Base-by-base conservation (phyloP, 2,888 invertebrate genomes). In the Toxonevra muliebris region DNA sequence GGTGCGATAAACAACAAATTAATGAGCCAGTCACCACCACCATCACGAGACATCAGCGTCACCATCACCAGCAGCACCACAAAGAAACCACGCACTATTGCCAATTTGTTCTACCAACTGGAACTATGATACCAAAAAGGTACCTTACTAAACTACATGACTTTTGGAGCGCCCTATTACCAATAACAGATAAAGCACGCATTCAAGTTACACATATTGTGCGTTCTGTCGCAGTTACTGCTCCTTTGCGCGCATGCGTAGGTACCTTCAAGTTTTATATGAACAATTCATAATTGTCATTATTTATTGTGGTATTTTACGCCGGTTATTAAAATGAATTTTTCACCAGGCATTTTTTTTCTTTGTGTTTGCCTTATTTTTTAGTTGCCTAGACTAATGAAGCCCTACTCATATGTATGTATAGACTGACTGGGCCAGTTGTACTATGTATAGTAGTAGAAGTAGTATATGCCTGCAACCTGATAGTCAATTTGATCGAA, bases 201-300 rank as follows among this genome's bases (percentile, higher is more conserved):
- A 30, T 30, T 7, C 30, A 30, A 30, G 30, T 30, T 30, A 7
- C 30, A 30, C 7, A n/a, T n/a, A n/a, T n/a, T 19, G 55, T 57
- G 17, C 41, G n/a, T 1, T 43, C 12, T 45, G 12, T 42, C 13
- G 20, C 55, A 45, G 15, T 17, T 30, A 7, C 30, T 30, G 30
- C 30, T 30, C 7, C 30, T 30, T 30, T 41, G 20, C 15, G 41
- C 54, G 55, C 64, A 60, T 19, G 64, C 42, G 53, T 15, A 41
- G n/a, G 8, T 11, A 43, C 40, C 41, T 20, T 5, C 17, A 5
- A 41, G 13, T 61, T 30, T 30, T 41, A 42, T 57, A 54, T 61
- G 76, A 78, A 80, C 82, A 82, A 83, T 83, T 83, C 82, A 83
- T 82, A 83, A 82, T 83, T 82, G 82, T 81, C 81, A 82, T 79